Evolutionary conservation across 2,113 vertebrate species (phyloP).

Genomic region (Carassius gibelio): DNA sequence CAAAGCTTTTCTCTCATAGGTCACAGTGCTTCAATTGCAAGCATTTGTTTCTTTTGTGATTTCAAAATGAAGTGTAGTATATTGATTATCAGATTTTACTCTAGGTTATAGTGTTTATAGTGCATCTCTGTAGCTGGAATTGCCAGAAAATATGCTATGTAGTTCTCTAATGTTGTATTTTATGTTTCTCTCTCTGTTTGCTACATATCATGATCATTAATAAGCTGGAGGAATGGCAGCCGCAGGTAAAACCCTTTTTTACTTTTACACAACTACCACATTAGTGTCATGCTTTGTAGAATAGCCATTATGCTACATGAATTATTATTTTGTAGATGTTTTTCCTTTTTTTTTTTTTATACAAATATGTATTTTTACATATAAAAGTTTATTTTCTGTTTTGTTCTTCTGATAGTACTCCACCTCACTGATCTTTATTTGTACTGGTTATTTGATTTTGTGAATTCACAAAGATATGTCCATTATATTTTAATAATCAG

Average conservation of each 20-base stretch:
- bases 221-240: constrained; percentile 27
- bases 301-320: background rate
- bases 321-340: background rate
- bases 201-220: background rate
- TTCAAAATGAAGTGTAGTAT: background rate
- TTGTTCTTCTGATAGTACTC: background rate
- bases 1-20: background rate
- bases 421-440: constrained; percentile 11
- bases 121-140: background rate
- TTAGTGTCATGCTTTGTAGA: constrained; percentile 18
- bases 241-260: background rate
- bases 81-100: background rate
- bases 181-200: constrained; percentile 6
- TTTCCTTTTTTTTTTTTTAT: background rate
- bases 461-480: background rate
- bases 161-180: constrained; percentile 12
- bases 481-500: background rate
- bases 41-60: constrained; percentile 10
- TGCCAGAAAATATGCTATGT: background rate
- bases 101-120: background rate
- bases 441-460: background rate
- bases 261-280: background rate
- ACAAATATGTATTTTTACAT: too few species aligned
- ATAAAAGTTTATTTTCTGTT: background rate
- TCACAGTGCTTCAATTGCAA: background rate